Percentiles rank a stretch among this genome's conserved stretches.
phyloP scores from a whole-genome alignment of 2,797 vertebrate genomes.

The Enteromius afrohamiltoni region DNA sequence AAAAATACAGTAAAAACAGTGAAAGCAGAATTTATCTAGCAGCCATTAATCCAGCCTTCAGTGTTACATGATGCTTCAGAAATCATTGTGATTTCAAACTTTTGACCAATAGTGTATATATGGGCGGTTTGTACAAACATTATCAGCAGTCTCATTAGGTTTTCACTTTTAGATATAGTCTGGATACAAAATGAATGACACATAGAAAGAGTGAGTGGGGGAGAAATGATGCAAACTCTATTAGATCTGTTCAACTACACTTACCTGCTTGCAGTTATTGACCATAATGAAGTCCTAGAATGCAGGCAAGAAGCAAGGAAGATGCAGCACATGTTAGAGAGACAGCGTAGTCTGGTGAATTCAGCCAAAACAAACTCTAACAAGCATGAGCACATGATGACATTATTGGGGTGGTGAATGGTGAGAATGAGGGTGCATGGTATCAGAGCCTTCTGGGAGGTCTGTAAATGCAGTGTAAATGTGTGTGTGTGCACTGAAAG shows the following conservation, averaged over 20 bases:
- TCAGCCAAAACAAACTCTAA: constrained; percentile 73
- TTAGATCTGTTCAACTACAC: constrained; percentile 61
- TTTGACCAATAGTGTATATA: not conserved
- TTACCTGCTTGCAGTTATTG: constrained; percentile 91
- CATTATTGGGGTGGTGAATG: constrained; percentile 40
- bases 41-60: not conserved
- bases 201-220: constrained; percentile 11
- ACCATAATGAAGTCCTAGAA: constrained; percentile 99
- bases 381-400: constrained; percentile 55
- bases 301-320: constrained; percentile 94
- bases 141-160: not conserved
- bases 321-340: constrained; percentile 85
- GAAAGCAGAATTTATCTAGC: not conserved
- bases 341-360: constrained; percentile 86
- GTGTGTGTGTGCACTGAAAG: constrained; percentile 14
- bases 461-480: constrained; percentile 20
- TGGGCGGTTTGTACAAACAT: not conserved
- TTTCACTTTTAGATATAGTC: not conserved
- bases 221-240: constrained; percentile 30
- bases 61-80: not conserved
- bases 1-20: not conserved
- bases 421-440: constrained; percentile 45
- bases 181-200: constrained; percentile 20
- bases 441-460: constrained; percentile 47
- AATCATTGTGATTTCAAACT: not conserved